phyloP scores from a whole-genome alignment of 2,888 invertebrate genomes.

The Alloplasta piceator region DNA sequence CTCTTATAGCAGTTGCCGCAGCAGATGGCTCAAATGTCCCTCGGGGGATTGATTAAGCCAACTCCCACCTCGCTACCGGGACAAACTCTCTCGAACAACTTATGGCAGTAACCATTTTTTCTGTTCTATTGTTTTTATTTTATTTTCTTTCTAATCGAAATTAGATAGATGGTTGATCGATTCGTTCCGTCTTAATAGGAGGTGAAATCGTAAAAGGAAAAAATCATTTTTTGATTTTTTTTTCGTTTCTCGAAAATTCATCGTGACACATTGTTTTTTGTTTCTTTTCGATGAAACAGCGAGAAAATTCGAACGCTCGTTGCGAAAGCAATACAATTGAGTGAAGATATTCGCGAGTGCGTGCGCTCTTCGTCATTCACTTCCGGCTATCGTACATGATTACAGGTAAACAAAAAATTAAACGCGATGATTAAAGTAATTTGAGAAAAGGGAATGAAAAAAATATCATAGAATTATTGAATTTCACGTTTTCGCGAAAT shows the following conservation, averaged over 20 bases:
- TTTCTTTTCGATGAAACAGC: conserved; percentile 38
- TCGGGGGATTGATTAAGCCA: conserved; percentile 78
- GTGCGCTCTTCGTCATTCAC: no score
- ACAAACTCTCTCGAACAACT: conserved; percentile 81
- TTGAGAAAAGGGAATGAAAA: not conserved
- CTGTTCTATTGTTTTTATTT: conserved; percentile 61
- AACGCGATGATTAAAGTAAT: not conserved
- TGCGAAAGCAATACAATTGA: conserved; percentile 3
- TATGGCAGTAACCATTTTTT: conserved; percentile 81
- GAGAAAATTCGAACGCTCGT: not conserved
- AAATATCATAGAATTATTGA: conserved; percentile 8
- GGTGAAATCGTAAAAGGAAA: not conserved
- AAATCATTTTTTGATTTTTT: conserved; percentile 23
- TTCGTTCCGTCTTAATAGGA: conserved; percentile 73
- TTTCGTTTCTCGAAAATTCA: conserved; percentile 3
- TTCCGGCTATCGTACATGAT: no score
- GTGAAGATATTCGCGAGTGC: not conserved
- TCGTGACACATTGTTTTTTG: conserved; percentile 29
- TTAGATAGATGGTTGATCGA: conserved; percentile 73
- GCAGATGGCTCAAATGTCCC: conserved; percentile 84
- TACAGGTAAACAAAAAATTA: no score
- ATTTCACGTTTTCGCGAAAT: not conserved
- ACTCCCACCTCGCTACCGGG: conserved; percentile 75
- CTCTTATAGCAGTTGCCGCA: conserved; percentile 81
- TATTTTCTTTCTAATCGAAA: not conserved